These are phyloP conservation scores for Corticium candelabrum DNA, from an alignment of 37 sponge, comb jelly and placozoan species.

Conservation along the genomic window DNA sequence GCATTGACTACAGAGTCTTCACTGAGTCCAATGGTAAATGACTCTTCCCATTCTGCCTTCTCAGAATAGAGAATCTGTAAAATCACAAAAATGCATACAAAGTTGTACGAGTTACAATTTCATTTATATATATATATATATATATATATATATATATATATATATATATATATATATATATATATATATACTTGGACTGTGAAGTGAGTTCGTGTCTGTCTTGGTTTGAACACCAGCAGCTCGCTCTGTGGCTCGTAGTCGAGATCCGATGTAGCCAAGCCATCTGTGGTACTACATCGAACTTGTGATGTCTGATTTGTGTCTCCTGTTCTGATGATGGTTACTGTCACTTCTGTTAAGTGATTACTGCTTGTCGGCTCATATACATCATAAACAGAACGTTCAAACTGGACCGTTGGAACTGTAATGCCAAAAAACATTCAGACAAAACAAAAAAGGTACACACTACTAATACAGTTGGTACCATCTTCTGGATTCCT, in stretches of 20 bases:
- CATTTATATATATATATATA: no score
- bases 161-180: no score
- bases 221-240: neutral
- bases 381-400: neutral
- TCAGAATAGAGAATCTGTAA: neutral
- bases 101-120: neutral
- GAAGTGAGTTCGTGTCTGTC: neutral
- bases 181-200: neutral
- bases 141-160: no score
- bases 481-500: neutral
- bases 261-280: neutral
- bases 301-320: neutral
- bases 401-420: neutral
- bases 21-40: neutral
- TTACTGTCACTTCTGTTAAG: neutral
- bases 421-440: no score
- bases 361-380: neutral
- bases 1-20: neutral
- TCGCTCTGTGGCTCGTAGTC: neutral
- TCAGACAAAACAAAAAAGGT: no score
- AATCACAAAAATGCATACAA: neutral
- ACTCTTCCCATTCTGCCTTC: neutral
- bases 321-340: neutral
- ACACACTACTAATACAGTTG: no score
- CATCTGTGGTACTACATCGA: neutral